Evolutionary conservation across 2,888 invertebrate genomes (phyloP).

Genomic region (Idaea straminata): DNA sequence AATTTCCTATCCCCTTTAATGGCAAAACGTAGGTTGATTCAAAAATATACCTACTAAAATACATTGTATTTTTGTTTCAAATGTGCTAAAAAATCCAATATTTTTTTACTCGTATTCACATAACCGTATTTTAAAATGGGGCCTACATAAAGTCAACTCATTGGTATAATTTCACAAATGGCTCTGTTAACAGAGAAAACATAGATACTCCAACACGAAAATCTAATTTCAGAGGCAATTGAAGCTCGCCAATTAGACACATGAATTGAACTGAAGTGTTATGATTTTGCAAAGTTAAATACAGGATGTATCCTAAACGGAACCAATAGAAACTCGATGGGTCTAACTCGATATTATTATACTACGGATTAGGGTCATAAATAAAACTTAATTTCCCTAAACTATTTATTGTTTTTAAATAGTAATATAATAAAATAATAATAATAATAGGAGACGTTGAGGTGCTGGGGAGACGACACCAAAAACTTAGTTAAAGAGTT

Average conservation of each 20-base stretch:
- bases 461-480: too few relatives aligned
- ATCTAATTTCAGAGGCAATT: slow-evolving; percentile 41
- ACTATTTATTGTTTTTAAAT: too few relatives aligned
- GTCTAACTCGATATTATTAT: too few relatives aligned
- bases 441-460: too few relatives aligned
- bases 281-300: slow-evolving; percentile 20
- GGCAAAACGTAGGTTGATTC: neutral
- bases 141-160: slow-evolving; percentile 29
- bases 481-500: too few relatives aligned
- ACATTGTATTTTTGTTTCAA: neutral
- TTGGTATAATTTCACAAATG: slow-evolving; percentile 32
- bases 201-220: slow-evolving; percentile 36
- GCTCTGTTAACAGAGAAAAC: slow-evolving; percentile 41
- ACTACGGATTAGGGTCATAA: too few relatives aligned
- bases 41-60: neutral
- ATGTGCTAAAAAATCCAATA: neutral
- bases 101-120: neutral
- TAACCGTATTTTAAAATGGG: neutral
- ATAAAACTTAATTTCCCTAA: too few relatives aligned
- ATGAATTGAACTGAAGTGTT: slow-evolving; percentile 24
- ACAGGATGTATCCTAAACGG: neutral
- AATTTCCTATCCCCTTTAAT: too few relatives aligned
- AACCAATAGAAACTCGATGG: too few relatives aligned
- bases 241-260: slow-evolving; percentile 30
- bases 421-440: too few relatives aligned